These are phyloP conservation scores for Pituophis catenifer DNA, from an alignment of 2,113 vertebrate genomes.

Conservation along the genomic window DNA sequence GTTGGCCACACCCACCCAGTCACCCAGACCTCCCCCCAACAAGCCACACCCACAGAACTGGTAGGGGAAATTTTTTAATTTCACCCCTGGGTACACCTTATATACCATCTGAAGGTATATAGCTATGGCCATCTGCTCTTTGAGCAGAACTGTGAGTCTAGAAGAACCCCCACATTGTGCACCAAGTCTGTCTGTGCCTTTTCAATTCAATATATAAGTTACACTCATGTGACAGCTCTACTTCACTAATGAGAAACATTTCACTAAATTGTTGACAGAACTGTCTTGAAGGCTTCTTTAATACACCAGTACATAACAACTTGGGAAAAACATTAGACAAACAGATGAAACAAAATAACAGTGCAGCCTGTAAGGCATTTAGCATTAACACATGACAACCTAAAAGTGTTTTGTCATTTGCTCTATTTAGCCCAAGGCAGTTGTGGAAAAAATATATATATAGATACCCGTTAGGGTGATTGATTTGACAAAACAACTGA, in stretches of 20 bases:
- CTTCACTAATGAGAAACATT: slow-evolving; percentile 79
- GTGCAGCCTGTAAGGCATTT: slow-evolving; percentile 73
- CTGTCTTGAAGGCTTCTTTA: slow-evolving; percentile 80
- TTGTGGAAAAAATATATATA: slow-evolving; percentile 46
- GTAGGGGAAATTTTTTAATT: too few species aligned
- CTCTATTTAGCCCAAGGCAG: slow-evolving; percentile 77
- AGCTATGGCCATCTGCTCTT: too few species aligned
- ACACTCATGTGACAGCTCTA: slow-evolving; percentile 72
- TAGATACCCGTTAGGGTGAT: slow-evolving; percentile 71
- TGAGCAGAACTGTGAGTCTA: too few species aligned
- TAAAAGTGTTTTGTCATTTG: slow-evolving; percentile 79
- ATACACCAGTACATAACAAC: slow-evolving; percentile 81
- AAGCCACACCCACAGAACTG: too few species aligned
- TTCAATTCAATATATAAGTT: slow-evolving; percentile 81
- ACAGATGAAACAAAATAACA: slow-evolving; percentile 82
- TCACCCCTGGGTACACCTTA: too few species aligned
- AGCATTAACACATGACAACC: slow-evolving; percentile 82
- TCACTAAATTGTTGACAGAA: slow-evolving; percentile 85
- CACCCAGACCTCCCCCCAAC: too few species aligned
- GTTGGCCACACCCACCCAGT: too few species aligned
- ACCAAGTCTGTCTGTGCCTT: background rate
- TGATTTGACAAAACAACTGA: slow-evolving; percentile 71
- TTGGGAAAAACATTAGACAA: slow-evolving; percentile 81
- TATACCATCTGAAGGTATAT: too few species aligned
- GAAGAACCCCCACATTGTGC: too few species aligned